Percentiles rank a stretch among this genome's conserved stretches.
Evolutionary conservation across 2,797 vertebrate species (phyloP).

Genomic region (Squalus acanthias): DNA sequence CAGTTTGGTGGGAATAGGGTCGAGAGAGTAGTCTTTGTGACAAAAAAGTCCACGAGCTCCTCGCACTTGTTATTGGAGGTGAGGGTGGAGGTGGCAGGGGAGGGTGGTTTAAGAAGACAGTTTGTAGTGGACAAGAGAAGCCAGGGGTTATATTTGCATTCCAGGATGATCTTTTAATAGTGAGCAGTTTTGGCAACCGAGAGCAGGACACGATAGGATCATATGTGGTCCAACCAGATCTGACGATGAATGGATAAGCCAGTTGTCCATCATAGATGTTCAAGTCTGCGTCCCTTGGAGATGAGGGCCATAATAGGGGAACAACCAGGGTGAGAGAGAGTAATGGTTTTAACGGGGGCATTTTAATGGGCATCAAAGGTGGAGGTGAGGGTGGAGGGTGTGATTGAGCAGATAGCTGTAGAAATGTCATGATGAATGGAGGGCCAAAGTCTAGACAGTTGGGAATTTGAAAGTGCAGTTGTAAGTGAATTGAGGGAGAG

Average conservation of each 20-base stretch:
- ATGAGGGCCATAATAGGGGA: background rate
- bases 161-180: background rate
- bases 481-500: background rate
- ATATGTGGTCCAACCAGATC: background rate
- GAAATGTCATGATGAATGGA: background rate
- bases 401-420: background rate
- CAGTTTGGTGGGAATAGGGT: too few relatives aligned
- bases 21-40: too few relatives aligned
- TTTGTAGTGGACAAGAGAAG: background rate
- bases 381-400: background rate
- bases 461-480: background rate
- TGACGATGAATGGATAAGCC: background rate
- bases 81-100: too few relatives aligned
- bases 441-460: background rate
- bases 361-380: background rate
- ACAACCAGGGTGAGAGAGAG: background rate
- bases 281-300: background rate
- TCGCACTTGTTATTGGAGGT: too few relatives aligned
- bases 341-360: too few relatives aligned
- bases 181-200: background rate
- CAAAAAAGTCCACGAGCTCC: too few relatives aligned
- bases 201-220: background rate
- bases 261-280: background rate
- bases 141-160: background rate
- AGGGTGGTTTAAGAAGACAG: background rate